A percentile compares a stretch with the other conserved stretches of the same genome.
Evolutionary conservation across 2,888 invertebrate genomes (phyloP).

Genomic region (Torymus aiolomorphi): DNA sequence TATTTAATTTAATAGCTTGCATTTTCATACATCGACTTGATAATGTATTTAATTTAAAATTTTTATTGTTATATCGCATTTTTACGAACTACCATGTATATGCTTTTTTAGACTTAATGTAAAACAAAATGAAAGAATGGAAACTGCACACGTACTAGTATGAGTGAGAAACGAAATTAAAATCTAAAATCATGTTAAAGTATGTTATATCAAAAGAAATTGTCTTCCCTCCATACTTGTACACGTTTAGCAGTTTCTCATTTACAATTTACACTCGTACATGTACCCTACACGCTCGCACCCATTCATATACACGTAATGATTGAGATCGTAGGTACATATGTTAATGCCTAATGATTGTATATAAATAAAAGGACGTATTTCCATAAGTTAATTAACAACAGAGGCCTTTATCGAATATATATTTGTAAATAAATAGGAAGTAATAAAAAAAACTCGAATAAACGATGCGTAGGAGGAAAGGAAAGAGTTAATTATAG

Average conservation of each 20-base stretch:
- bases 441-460: constrained; percentile 59
- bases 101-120: constrained; percentile 16
- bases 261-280: constrained; percentile 20
- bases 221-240: constrained; percentile 49
- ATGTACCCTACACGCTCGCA: neutral
- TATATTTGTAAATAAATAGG: constrained; percentile 65
- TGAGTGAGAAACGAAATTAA: constrained; percentile 18
- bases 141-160: constrained; percentile 23
- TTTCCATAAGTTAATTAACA: constrained; percentile 65
- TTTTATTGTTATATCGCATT: constrained; percentile 33
- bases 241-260: constrained; percentile 34
- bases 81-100: constrained; percentile 30
- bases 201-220: constrained; percentile 20
- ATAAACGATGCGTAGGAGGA: constrained; percentile 46
- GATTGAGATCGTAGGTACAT: constrained; percentile 54
- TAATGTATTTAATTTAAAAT: constrained; percentile 30
- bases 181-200: constrained; percentile 23
- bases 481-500: constrained; percentile 19
- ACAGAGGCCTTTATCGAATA: constrained; percentile 63
- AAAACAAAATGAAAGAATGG: constrained; percentile 9
- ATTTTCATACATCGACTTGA: constrained; percentile 32
- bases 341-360: constrained; percentile 58
- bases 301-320: constrained; percentile 43
- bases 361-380: constrained; percentile 66
- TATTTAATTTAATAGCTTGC: constrained; percentile 26